Evolutionary conservation across 1,140 invertebrate species (phyloP).

Genomic region (Drosophila hydei): DNA sequence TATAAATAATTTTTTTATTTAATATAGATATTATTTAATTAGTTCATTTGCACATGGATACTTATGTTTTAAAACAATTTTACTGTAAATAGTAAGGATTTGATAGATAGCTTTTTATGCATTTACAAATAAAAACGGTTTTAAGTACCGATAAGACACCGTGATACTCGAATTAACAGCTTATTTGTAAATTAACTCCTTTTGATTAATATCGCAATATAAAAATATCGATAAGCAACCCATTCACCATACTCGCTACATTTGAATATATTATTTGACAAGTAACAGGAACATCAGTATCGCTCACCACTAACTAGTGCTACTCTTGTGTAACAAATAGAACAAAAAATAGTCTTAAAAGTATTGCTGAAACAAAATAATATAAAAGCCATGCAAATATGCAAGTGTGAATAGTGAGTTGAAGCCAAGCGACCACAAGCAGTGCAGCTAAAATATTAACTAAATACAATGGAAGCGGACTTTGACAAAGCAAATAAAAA

Average conservation of each 20-base stretch:
- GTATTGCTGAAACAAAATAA: constrained; percentile 41
- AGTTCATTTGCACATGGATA: no score
- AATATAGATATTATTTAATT: no score
- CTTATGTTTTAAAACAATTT: no score
- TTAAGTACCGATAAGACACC: background rate
- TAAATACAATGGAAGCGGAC: constrained; percentile 5
- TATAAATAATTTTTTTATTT: no score
- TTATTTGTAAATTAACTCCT: constrained; percentile 1
- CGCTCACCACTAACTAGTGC: constrained; percentile 29
- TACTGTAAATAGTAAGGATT: no score
- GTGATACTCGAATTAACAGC: background rate
- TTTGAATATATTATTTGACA: background rate
- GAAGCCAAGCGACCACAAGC: background rate
- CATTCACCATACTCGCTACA: background rate
- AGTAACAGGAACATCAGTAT: background rate
- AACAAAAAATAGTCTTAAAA: constrained; percentile 38
- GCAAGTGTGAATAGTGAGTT: constrained; percentile 47
- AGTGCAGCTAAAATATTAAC: constrained; percentile 1
- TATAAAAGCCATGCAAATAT: constrained; percentile 39
- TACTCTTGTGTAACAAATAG: constrained; percentile 53
- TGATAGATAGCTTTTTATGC: no score
- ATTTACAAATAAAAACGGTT: background rate
- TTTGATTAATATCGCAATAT: constrained; percentile 2
- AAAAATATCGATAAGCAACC: background rate
- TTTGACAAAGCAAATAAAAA: constrained; percentile 31